Base-by-base conservation (phyloP, 2,888 invertebrate genomes). In the Druceiella hillmani region DNA sequence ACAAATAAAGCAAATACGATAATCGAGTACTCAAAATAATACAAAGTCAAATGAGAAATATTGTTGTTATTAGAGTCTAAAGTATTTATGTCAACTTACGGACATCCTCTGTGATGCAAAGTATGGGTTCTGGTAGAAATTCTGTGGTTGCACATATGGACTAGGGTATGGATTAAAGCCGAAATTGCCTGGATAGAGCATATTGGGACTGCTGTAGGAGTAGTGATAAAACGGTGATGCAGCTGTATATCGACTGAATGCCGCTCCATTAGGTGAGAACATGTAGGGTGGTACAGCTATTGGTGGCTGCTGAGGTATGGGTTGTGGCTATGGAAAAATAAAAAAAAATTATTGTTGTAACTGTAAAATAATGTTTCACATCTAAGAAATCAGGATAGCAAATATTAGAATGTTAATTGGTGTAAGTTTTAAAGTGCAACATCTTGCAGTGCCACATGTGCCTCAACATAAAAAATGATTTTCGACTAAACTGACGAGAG, bases 191-290 rank as follows among this genome's bases (percentile, higher is more conserved):
- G 64, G 67, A 54, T 67, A 69, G 55, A 60, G 67, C 49, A 67
- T 46, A 4, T 58, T 52, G 33, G 66, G 55, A 41, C 45, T 38
- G 61, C 62, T 48, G 56, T 66, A 64, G 13, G 74, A 68, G 50
- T 68, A 67, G 47, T 74, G 74, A 54, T 74, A 76, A 52, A 68
- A 67, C 2, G 66, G 61, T 27, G 62, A 55, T 16, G 60, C 59
- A 28, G 55, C 53, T 38, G 57, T 62, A 55, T 62, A 73, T 1
- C 76, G 76, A 11, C 76, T 61, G 54, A 64, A 73, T 41, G 74
- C 66, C 1, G 67, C 56, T 10, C 49, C 48, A 9, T 54, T 50
- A 4, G 36, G 13, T 3, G 58, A 57, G 54, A 65, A 57, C 56
- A 65, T 56, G 53, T 64, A 64, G 0, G 67, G 66, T 0, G 59